These are phyloP conservation scores for Phalanger gymnotis DNA, from an alignment of 2,797 vertebrate genomes.

Conservation along the genomic window DNA sequence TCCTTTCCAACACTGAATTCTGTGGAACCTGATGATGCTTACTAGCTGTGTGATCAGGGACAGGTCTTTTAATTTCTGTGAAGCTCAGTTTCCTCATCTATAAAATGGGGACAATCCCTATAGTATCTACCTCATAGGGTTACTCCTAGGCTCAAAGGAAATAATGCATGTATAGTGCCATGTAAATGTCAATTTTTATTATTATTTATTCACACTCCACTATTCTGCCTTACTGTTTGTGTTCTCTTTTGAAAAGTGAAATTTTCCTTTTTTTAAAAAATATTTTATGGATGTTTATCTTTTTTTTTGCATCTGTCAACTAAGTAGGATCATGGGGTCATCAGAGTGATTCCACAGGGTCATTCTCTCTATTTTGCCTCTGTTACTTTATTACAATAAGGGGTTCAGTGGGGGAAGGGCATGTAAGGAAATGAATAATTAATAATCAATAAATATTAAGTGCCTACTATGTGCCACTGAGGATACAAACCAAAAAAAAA, in stretches of 20 bases:
- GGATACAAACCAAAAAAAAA: not conserved
- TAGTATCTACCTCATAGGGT: not conserved
- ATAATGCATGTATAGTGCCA: not conserved
- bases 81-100: not conserved
- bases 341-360: not conserved
- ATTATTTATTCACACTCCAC: not conserved
- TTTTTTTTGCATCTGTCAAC: not conserved
- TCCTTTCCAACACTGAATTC: not conserved
- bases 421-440: not conserved
- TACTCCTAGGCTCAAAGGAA: not conserved
- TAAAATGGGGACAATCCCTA: not conserved
- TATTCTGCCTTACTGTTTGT: not conserved
- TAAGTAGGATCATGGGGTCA: not conserved
- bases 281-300: not conserved
- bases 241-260: not conserved
- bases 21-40: not conserved
- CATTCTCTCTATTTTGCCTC: not conserved
- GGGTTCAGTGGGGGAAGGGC: not conserved
- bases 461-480: not conserved
- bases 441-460: not conserved
- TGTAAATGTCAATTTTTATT: not conserved
- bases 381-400: not conserved
- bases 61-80: not conserved
- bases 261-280: not conserved
- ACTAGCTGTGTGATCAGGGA: not conserved